These are phyloP conservation scores for Hirudinaria manillensis DNA, from an alignment of 2,888 invertebrate species.

Conservation along the genomic window DNA sequence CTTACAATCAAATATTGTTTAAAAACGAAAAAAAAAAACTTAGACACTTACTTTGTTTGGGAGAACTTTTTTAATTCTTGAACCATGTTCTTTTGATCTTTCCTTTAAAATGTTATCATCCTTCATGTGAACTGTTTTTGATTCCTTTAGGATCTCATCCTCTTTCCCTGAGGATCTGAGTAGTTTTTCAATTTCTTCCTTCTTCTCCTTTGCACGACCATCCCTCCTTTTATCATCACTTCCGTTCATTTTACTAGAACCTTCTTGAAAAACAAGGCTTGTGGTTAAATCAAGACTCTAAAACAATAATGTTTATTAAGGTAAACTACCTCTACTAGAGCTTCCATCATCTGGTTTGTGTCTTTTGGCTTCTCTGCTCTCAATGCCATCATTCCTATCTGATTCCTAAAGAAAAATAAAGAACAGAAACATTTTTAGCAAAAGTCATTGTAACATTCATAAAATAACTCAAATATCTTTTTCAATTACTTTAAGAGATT, in stretches of 20 bases:
- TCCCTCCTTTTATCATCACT: conserved; percentile 18
- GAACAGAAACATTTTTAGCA: not conserved
- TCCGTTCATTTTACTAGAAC: not conserved
- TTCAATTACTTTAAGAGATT: not conserved
- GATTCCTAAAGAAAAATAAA: not conserved
- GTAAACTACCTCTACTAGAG: conserved; percentile 1
- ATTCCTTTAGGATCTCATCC: not conserved
- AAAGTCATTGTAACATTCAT: not conserved
- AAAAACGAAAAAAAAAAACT: not conserved
- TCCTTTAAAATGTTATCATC: conserved; percentile 13
- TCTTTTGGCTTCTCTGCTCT: conserved; percentile 19
- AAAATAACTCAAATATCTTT: not conserved
- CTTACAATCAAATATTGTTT: not conserved
- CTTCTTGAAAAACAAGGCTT: not conserved
- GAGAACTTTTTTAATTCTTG: conserved; percentile 1
- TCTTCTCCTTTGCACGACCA: not conserved
- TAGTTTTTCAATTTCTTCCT: conserved; percentile 7
- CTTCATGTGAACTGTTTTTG: not conserved
- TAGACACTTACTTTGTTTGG: not conserved
- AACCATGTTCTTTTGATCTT: conserved; percentile 11
- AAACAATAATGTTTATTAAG: not conserved
- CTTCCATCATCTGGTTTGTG: conserved; percentile 10
- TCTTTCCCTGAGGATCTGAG: not conserved
- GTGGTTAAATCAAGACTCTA: not conserved
- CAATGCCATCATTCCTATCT: conserved; percentile 16